phyloP scores from a whole-genome alignment of 2,797 vertebrate species.

The Anniella stebbinsi region DNA sequence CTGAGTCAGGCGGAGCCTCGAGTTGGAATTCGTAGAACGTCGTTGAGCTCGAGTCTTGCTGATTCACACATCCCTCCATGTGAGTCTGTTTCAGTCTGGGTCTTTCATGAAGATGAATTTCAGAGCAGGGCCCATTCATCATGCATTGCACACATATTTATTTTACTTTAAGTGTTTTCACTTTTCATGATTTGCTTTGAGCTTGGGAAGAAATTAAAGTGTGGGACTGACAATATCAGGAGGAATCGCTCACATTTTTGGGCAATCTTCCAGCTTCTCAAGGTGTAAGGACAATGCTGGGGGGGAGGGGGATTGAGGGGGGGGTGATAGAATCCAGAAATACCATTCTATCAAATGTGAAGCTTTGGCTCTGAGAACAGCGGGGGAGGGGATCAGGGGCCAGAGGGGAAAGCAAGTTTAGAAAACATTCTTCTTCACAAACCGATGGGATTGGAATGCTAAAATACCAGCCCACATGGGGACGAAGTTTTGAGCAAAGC shows the following conservation, averaged over 20 bases:
- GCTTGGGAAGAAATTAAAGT: conserved; percentile 3
- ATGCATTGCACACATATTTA: not conserved
- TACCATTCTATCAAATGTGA: not conserved
- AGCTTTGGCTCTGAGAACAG: conserved; percentile 1
- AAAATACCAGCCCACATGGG: conserved; percentile 22
- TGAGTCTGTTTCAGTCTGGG: accelerated
- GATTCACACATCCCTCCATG: too few relatives aligned
- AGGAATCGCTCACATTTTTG: accelerated
- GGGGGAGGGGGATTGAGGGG: too few relatives aligned
- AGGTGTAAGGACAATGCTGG: not conserved
- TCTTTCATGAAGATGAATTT: conserved; percentile 22
- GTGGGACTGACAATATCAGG: not conserved
- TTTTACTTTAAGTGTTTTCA: conserved; percentile 27
- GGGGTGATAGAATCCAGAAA: not conserved
- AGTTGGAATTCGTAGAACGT: too few relatives aligned
- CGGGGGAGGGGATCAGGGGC: not conserved
- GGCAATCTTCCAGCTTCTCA: not conserved
- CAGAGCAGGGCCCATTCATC: conserved; percentile 41
- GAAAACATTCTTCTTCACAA: conserved; percentile 27
- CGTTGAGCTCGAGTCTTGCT: too few relatives aligned
- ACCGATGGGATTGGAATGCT: conserved; percentile 10
- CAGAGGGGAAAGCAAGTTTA: conserved; percentile 11
- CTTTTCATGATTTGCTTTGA: conserved; percentile 24
- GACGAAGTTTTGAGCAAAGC: not conserved
- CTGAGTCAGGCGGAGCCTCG: too few relatives aligned